Evolutionary conservation across 2,888 invertebrate genomes (phyloP).

Genomic region (Stenodera caucasica): DNA sequence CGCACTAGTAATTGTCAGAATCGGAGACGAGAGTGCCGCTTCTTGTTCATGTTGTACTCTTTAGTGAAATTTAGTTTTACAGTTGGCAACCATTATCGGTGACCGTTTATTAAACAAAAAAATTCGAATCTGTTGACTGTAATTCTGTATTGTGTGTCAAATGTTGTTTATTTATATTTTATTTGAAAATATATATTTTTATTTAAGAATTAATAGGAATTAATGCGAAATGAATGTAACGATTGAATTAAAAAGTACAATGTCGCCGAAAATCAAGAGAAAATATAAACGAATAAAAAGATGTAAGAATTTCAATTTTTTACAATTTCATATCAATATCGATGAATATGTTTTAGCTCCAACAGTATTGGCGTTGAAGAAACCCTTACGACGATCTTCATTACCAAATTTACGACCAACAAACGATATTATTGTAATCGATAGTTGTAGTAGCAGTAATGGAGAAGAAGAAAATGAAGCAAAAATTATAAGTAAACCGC

Average conservation of each 20-base stretch:
- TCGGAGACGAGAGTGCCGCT: too few species aligned
- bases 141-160: neutral
- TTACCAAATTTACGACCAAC: slow-evolving; percentile 34
- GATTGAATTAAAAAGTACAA: slow-evolving; percentile 43
- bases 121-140: neutral
- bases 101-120: neutral
- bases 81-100: neutral
- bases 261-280: slow-evolving; percentile 46
- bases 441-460: slow-evolving; percentile 24
- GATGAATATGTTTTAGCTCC: slow-evolving; percentile 37
- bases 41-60: too few species aligned
- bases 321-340: neutral
- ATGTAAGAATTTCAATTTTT: slow-evolving; percentile 28
- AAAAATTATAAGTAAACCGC: slow-evolving; percentile 15
- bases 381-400: slow-evolving; percentile 44
- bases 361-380: slow-evolving; percentile 45
- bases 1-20: too few species aligned
- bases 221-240: slow-evolving; percentile 38
- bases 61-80: neutral
- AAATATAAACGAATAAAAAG: slow-evolving; percentile 35
- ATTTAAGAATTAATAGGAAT: neutral
- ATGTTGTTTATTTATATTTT: neutral
- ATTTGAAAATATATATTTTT: neutral
- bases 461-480: slow-evolving; percentile 26
- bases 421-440: slow-evolving; percentile 19